These are phyloP conservation scores for Asobara japonica DNA, from an alignment of 1,140 invertebrate species.

Conservation along the genomic window DNA sequence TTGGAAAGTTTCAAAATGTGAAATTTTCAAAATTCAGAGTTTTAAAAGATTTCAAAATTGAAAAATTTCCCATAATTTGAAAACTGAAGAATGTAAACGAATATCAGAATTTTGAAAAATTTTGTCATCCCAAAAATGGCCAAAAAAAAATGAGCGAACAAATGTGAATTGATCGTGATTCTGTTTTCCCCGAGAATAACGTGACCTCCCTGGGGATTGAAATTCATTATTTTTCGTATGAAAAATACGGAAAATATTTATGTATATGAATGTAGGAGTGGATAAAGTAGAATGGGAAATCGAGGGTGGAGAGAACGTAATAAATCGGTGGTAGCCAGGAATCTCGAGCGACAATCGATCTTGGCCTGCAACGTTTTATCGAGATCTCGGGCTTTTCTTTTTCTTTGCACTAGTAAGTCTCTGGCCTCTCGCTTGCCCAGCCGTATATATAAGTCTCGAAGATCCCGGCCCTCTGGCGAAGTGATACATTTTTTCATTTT, in stretches of 20 bases:
- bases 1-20: too few relatives aligned
- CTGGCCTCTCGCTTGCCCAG: background rate
- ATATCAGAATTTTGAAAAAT: too few relatives aligned
- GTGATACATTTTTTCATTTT: constrained; percentile 40
- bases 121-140: too few relatives aligned
- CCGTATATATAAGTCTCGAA: constrained; percentile 16
- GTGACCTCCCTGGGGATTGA: too few relatives aligned
- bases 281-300: constrained; percentile 23
- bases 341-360: constrained; percentile 57
- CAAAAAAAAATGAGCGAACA: too few relatives aligned
- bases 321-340: constrained; percentile 49
- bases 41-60: too few relatives aligned
- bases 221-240: too few relatives aligned
- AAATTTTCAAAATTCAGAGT: too few relatives aligned
- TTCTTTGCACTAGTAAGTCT: constrained; percentile 19
- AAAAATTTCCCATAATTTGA: too few relatives aligned
- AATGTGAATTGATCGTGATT: too few relatives aligned
- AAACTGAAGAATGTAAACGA: too few relatives aligned
- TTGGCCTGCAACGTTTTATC: constrained; percentile 50
- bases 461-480: constrained; percentile 36
- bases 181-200: too few relatives aligned
- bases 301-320: constrained; percentile 39
- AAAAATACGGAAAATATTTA: constrained; percentile 16
- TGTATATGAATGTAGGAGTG: background rate
- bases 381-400: constrained; percentile 44